Evolutionary conservation across 2,888 invertebrate species (phyloP).

Genomic region (Gortyna flavago): DNA sequence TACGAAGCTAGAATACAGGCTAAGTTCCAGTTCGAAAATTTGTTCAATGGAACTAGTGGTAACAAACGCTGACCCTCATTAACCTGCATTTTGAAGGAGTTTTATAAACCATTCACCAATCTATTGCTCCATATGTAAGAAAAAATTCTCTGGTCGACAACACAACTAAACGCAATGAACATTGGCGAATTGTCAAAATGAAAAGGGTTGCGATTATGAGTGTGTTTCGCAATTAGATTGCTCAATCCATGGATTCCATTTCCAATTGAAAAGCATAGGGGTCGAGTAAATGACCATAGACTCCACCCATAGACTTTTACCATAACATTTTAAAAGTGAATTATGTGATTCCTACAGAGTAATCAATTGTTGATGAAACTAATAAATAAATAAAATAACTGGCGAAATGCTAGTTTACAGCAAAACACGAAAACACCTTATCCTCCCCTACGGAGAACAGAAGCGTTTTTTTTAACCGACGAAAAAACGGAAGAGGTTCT

Average conservation of each 20-base stretch:
- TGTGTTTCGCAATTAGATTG: background rate
- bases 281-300: background rate
- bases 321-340: background rate
- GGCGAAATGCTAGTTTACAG: no score
- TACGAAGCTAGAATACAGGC: constrained; percentile 37
- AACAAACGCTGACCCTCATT: background rate
- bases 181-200: background rate
- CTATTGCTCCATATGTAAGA: background rate
- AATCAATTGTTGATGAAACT: no score
- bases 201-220: background rate
- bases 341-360: no score
- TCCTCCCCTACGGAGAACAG: background rate
- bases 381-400: no score
- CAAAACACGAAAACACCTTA: no score
- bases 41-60: constrained; percentile 50
- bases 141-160: background rate
- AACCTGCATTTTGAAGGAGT: background rate
- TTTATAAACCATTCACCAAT: background rate
- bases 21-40: constrained; percentile 47
- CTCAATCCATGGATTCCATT: background rate
- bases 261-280: background rate
- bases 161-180: background rate
- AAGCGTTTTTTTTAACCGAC: background rate
- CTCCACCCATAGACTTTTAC: background rate
- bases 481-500: no score